Conservation (phyloP, 1,140 invertebrate genomes). For the Meteorus sp. region DNA sequence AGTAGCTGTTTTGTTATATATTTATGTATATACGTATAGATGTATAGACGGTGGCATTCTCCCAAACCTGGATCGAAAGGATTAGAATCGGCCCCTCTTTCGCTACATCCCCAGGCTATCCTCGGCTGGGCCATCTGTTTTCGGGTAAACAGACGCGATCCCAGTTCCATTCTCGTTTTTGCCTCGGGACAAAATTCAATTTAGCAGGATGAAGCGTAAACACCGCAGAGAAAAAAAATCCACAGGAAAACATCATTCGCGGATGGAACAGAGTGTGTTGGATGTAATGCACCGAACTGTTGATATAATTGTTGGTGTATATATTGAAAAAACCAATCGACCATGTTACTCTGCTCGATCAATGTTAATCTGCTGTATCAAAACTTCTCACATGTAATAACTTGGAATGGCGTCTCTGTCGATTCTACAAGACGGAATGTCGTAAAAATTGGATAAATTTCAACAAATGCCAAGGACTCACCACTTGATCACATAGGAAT, state of each 20-base stretch:
- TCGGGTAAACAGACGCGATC: slow-evolving; percentile 50
- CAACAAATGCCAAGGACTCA: too few species aligned
- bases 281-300: too few species aligned
- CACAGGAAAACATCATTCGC: slow-evolving; percentile 32
- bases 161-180: slow-evolving; percentile 39
- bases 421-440: too few species aligned
- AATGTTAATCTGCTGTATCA: too few species aligned
- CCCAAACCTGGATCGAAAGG: slow-evolving; percentile 38
- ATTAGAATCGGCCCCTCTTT: slow-evolving; percentile 39
- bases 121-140: slow-evolving; percentile 48
- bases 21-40: not conserved
- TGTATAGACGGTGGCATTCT: not conserved
- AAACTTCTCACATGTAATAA: too few species aligned
- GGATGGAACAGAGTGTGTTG: slow-evolving; percentile 21
- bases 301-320: too few species aligned
- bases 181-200: slow-evolving; percentile 53
- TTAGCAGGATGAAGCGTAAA: slow-evolving; percentile 53
- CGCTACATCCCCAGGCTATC: slow-evolving; percentile 34
- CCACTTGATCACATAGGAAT: too few species aligned
- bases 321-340: too few species aligned
- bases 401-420: too few species aligned
- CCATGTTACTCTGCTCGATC: too few species aligned
- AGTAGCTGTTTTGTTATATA: not conserved
- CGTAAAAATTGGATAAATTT: too few species aligned
- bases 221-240: slow-evolving; percentile 44